Evolutionary conservation across 2,888 invertebrate species (phyloP).

Genomic region (Zonitis immaculata): DNA sequence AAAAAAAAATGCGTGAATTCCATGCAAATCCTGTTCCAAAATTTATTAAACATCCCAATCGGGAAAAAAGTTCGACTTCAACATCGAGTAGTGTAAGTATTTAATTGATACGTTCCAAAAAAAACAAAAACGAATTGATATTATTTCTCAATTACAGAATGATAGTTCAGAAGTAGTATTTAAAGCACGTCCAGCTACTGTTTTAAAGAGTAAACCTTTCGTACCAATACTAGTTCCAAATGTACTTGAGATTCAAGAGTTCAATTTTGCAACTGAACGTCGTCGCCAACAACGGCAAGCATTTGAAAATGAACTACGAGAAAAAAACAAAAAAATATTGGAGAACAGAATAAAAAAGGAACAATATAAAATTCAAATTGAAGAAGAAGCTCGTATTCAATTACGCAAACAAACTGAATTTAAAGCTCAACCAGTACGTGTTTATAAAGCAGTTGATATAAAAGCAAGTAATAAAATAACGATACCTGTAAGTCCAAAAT

Average conservation of each 20-base stretch:
- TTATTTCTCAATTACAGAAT: background rate
- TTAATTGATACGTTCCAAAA: background rate
- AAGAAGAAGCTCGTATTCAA: slow-evolving; percentile 52
- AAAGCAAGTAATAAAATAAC: slow-evolving; percentile 57
- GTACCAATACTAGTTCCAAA: slow-evolving; percentile 55
- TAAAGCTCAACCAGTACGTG: slow-evolving; percentile 60
- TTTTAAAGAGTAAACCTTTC: slow-evolving; percentile 62
- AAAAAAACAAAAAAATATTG: slow-evolving; percentile 50
- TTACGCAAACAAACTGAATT: slow-evolving; percentile 57
- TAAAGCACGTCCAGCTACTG: slow-evolving; percentile 60
- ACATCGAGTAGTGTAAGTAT: background rate
- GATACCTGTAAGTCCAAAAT: slow-evolving; percentile 60
- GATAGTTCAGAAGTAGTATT: slow-evolving; percentile 41
- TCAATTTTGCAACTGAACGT: slow-evolving; percentile 61
- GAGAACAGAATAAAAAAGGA: slow-evolving; percentile 36
- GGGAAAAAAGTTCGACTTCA: slow-evolving; percentile 1
- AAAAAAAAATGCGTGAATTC: slow-evolving; percentile 60
- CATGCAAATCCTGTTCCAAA: slow-evolving; percentile 66
- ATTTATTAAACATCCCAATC: slow-evolving; percentile 10
- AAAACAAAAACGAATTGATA: too few relatives aligned
- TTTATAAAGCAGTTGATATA: slow-evolving; percentile 51
- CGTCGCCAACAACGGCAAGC: slow-evolving; percentile 59
- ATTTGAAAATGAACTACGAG: slow-evolving; percentile 57
- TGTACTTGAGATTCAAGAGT: slow-evolving; percentile 50
- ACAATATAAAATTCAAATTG: slow-evolving; percentile 39